Base-by-base conservation (phyloP, 2,888 invertebrate species). In the Chaetoderma sp. region DNA sequence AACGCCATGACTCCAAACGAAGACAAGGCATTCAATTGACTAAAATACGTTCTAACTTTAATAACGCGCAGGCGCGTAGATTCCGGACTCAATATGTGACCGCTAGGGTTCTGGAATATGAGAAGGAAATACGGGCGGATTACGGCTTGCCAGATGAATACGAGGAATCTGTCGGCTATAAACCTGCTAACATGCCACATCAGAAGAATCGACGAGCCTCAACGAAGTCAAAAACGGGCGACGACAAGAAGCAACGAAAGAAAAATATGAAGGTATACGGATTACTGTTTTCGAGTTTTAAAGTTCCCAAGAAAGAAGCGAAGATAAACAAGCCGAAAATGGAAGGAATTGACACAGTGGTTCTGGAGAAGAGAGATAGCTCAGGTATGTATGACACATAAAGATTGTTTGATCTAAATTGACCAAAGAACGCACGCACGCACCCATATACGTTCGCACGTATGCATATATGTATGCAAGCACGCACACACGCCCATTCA, bases 51-150 rank as follows among this genome's bases (percentile, higher is more conserved):
- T 71, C 73, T 44, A 73, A 74, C 57, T 79, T 78, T 50, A 73
- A 78, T 42, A 71, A 76, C 27, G 74, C 76, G 32, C 75, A 79
- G 49, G 71, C 72, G 71, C 68, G 74, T 18, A 72, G 81, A 8
- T 81, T 79, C 67, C 76, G 77, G 60, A 78, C 77, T 8, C 81
- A 81, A 63, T 81, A 81, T 60, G 79, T 81, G 32, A 81, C 81
- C 33, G 71, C 74, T 55, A 73, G 78, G 21, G 74, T 78, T n/a
- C 65, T 81, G 1, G 78, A 78, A 49, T 71, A 79, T 45, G 79
- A 78, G 55, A 68, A 71, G 33, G 71, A 56, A 50, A 74, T 75
- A 55, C 68, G 80, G 1, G 59, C 73, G n/a, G 67, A 74, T 23
- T 80, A 78, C 50, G 81, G 81, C 18, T 65, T 81, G n/a, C 81